Percentiles rank a stretch among this genome's conserved stretches.
Conservation (phyloP, 2,888 invertebrate genomes). For the Crematogaster levior region DNA sequence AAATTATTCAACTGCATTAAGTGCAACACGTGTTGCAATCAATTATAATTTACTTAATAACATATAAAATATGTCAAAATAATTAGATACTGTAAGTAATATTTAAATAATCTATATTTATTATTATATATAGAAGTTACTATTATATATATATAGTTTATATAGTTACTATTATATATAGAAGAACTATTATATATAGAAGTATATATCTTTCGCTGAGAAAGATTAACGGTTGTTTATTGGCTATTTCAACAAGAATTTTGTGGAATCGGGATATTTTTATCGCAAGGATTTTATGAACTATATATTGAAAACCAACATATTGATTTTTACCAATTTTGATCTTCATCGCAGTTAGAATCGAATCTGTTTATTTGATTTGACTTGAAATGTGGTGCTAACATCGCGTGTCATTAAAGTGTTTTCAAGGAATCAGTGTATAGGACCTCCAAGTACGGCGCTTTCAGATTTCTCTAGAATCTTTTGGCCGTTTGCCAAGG, state of each 20-base stretch:
- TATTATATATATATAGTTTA: too few species aligned
- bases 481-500: constrained; percentile 32
- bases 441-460: constrained; percentile 37
- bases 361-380: constrained; percentile 38
- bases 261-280: constrained; percentile 28
- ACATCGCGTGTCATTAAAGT: constrained; percentile 52
- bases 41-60: neutral
- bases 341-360: constrained; percentile 5
- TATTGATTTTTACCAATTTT: constrained; percentile 1
- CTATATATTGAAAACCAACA: neutral
- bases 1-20: neutral
- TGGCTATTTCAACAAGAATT: neutral
- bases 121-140: neutral
- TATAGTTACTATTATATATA: too few species aligned
- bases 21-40: neutral
- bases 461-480: constrained; percentile 45
- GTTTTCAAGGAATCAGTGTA: constrained; percentile 41
- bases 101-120: neutral
- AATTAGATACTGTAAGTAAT: neutral
- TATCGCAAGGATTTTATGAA: neutral
- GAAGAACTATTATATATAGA: too few species aligned
- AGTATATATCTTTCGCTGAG: neutral
- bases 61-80: neutral
- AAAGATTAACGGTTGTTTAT: neutral
- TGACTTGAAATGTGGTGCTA: constrained; percentile 34